phyloP scores from a whole-genome alignment of 2,888 invertebrate species.

The Microctonus hyperodae region DNA sequence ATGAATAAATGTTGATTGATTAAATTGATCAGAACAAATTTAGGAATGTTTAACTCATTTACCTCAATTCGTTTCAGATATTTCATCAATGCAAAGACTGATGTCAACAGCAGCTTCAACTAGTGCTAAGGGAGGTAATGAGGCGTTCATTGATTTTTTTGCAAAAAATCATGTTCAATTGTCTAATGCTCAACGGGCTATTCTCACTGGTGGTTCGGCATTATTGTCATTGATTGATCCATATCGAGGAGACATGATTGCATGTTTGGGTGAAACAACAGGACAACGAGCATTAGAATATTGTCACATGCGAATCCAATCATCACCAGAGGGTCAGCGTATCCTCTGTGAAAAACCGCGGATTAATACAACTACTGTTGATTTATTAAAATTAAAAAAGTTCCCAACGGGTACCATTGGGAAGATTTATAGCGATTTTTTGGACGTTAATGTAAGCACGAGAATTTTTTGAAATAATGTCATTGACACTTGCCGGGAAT shows the following conservation, averaged over 20 bases:
- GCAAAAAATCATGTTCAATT: slow-evolving; percentile 71
- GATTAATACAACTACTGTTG: slow-evolving; percentile 83
- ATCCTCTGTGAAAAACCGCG: slow-evolving; percentile 83
- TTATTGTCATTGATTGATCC: slow-evolving; percentile 84
- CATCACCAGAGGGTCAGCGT: slow-evolving; percentile 77
- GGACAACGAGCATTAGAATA: slow-evolving; percentile 73
- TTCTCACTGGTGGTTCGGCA: slow-evolving; percentile 89
- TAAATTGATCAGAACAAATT: neutral
- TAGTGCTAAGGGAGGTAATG: slow-evolving; percentile 36
- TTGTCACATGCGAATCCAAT: slow-evolving; percentile 79
- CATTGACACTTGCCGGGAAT: neutral
- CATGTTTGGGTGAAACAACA: slow-evolving; percentile 92
- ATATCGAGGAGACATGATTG: slow-evolving; percentile 88
- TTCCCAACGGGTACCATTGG: slow-evolving; percentile 87
- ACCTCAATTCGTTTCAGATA: slow-evolving; percentile 34
- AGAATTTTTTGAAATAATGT: neutral
- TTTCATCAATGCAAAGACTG: slow-evolving; percentile 39
- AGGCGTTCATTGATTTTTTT: slow-evolving; percentile 70
- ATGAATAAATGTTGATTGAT: slow-evolving; percentile 18
- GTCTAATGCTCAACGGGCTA: slow-evolving; percentile 75
- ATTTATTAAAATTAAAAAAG: slow-evolving; percentile 73
- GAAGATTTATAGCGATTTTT: slow-evolving; percentile 83
- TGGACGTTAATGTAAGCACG: slow-evolving; percentile 74
- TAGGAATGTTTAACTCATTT: neutral
- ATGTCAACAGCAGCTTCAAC: slow-evolving; percentile 22